Percentiles rank a stretch among this genome's conserved stretches.
These are phyloP conservation scores for Enteromius fasciolatus DNA, from an alignment of 2,797 vertebrate species.

Conservation along the genomic window DNA sequence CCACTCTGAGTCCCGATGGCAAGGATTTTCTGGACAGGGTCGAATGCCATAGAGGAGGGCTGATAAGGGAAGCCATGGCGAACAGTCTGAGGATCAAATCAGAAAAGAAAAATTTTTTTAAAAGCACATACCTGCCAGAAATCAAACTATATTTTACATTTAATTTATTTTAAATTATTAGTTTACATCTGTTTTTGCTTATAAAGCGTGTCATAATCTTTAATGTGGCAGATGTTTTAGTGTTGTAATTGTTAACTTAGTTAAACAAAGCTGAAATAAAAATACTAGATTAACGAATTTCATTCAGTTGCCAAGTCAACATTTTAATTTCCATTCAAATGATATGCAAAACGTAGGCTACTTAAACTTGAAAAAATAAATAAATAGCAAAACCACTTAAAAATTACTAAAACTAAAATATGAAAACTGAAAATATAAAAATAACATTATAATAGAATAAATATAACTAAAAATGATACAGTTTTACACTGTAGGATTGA, in stretches of 20 bases:
- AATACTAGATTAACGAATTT: background rate
- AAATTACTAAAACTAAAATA: background rate
- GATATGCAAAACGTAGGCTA: background rate
- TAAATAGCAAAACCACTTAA: background rate
- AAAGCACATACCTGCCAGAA: slow-evolving; percentile 57
- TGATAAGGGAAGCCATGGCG: slow-evolving; percentile 98
- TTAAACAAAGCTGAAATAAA: background rate
- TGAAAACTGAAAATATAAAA: background rate
- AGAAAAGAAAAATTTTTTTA: background rate
- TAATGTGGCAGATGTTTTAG: background rate
- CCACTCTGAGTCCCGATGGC: slow-evolving; percentile 94
- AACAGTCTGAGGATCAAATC: slow-evolving; percentile 82
- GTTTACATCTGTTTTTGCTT: background rate
- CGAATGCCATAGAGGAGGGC: slow-evolving; percentile 96
- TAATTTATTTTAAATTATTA: background rate
- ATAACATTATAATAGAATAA: background rate
- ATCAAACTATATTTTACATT: background rate
- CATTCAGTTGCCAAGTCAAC: background rate
- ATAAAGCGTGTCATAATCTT: background rate
- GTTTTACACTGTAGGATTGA: background rate
- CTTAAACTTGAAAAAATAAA: background rate
- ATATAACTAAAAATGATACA: background rate
- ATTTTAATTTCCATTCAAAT: background rate
- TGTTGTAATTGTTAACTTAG: background rate
- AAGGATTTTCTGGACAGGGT: slow-evolving; percentile 98